Base-by-base conservation (phyloP, 2,113 vertebrate species). In the Thomomys bottae region DNA sequence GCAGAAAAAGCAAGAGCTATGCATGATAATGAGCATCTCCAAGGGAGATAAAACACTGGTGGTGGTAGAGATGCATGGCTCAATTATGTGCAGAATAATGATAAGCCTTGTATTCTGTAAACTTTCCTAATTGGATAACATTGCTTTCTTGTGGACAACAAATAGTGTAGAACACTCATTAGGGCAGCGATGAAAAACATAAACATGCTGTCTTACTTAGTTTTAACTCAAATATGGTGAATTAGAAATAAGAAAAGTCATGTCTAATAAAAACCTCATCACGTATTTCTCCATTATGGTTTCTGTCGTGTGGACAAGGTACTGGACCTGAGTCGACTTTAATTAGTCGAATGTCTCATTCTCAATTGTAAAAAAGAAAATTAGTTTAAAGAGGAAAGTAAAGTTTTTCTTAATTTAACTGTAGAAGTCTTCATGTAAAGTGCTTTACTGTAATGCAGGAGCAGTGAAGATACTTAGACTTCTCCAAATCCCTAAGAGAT, bases 1-100 rank as follows among this genome's bases (percentile, higher is more conserved):
- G 72, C 40, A 83, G 91, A 92, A 96, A 54, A 81, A 26, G 28
- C 75, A 91, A 78, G 88, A 93, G 34, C 45, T 61, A 49, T 87
- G 84, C 94, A 85, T 94, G 92, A 21, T 94, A 97, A 96, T 88
- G 80, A 96, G 83, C 30, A 87, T n/a, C 76, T 95, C 76, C 84
- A 64, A 83, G 80, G 67, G 63, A 94, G 75, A 81, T 40, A 88
- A 80, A 91, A 82, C 34, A 38, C 71, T 63, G 73, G 77, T 87
- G 92, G 92, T 64, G 77, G 64, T 30, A 89, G 73, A 96, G 91
- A 94, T 1, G 1, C 67, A 93, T 70, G 91, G 76, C 84, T 97
- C 93, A 92, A 86, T 79, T 88, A 64, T 57, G 73, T 34, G 0
- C n/a, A 90, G 88, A 96, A 80, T 45, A 91, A 68, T 24, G 89